phyloP scores from a whole-genome alignment of 2,888 invertebrate genomes.

The Willowsia nigromaculata region DNA sequence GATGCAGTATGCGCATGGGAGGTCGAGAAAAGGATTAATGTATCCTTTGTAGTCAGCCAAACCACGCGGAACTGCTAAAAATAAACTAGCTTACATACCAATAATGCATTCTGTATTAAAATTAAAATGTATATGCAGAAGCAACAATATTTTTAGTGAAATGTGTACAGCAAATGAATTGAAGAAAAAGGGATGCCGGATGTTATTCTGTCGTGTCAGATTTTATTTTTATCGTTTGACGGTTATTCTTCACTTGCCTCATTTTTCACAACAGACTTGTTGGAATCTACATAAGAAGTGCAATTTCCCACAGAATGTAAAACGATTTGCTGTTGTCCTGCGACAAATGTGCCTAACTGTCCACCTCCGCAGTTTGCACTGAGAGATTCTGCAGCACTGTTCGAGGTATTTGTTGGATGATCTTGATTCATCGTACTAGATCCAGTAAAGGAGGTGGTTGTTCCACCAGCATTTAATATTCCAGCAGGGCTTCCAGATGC shows the following conservation, averaged over 20 bases:
- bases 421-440: constrained; percentile 18
- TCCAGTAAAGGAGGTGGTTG: constrained; percentile 16
- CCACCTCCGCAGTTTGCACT: constrained; percentile 50
- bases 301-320: constrained; percentile 45
- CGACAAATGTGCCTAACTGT: constrained; percentile 16
- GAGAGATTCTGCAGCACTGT: constrained; percentile 23
- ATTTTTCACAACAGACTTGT: background rate
- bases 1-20: too few relatives aligned
- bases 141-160: too few relatives aligned
- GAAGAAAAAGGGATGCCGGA: too few relatives aligned
- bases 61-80: background rate
- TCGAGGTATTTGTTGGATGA: constrained; percentile 21
- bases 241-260: background rate
- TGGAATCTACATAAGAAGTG: constrained; percentile 28
- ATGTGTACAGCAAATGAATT: too few relatives aligned
- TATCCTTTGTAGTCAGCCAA: background rate
- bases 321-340: constrained; percentile 15
- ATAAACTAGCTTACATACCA: background rate
- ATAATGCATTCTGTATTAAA: background rate
- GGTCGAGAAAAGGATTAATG: too few relatives aligned
- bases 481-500: constrained; percentile 52
- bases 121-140: background rate
- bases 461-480: constrained; percentile 49
- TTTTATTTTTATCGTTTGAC: background rate
- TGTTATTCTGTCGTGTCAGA: too few relatives aligned